Base-by-base conservation (phyloP, 2,113 vertebrate species). In the Himantopus leucocephalus region DNA sequence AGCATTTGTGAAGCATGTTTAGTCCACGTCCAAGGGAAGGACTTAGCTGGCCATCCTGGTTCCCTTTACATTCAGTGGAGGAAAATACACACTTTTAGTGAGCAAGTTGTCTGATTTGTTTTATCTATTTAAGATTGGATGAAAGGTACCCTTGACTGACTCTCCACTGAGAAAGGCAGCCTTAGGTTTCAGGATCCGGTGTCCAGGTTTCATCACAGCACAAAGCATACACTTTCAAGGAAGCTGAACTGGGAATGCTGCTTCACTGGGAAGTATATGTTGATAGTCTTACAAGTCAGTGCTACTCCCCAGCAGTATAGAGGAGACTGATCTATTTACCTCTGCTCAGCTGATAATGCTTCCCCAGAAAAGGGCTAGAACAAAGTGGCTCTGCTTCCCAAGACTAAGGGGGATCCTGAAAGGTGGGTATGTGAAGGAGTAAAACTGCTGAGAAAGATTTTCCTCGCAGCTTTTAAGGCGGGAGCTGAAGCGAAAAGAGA, bases 281-380 rank as follows among this genome's bases (percentile, higher is more conserved):
- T 47, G 2, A 30, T 7, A n/a, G 15, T 55, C 52, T 58, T 27
- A 39, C 3, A 74, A 72, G 35, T 58, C 52, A 72, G 8, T 23
- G 32, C 37, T 78, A 22, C 26, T 39, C 30, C 72, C 5, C 39
- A 88, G 39, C 14, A 85, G 5, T 17, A 27, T 0, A 41, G 22
- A 41, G 8, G 10, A 75, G 20, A 45, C 6, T 55, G 7, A 41
- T 50, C 27, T 73, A 29, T 50, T 66, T n/a, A 55, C 18, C 4
- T 56, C 6, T 9, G 39, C 60, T 26, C 16, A 29, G 8, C 0
- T 53, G 18, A 71, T 2, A 52, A 18, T 16, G 8, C 10, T 56
- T 47, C 12, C 29, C 56, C 35, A 68, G 26, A 52, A 75, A 47
- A 37, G 3, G 10, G 22, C 17, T 70, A 74, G 41, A 94, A 26